These are phyloP conservation scores for Aplochiton taeniatus DNA, from an alignment of 2,797 vertebrate genomes.

Conservation along the genomic window DNA sequence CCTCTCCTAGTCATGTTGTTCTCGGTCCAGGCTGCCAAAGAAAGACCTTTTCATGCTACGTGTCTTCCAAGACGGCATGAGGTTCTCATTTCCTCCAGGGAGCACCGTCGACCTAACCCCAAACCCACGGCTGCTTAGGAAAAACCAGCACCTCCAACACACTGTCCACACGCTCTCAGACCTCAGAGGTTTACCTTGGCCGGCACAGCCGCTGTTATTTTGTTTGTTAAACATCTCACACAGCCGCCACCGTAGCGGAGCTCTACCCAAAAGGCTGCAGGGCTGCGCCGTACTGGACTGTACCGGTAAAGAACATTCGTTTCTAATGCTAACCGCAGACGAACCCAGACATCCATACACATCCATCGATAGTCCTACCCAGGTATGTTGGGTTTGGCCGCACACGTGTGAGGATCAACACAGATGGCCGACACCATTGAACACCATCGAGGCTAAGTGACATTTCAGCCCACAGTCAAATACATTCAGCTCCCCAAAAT, in stretches of 20 bases:
- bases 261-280: too few species aligned
- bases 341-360: too few species aligned
- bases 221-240: constrained; percentile 20
- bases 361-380: too few species aligned
- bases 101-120: constrained; percentile 32
- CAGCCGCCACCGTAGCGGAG: background rate
- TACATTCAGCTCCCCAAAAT: constrained; percentile 17
- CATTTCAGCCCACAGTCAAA: constrained; percentile 44
- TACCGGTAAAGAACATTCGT: too few species aligned
- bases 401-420: constrained; percentile 33
- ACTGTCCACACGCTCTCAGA: constrained; percentile 25
- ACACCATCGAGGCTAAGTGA: constrained; percentile 40
- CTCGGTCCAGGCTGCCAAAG: constrained; percentile 36
- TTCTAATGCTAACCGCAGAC: too few species aligned
- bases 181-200: constrained; percentile 58
- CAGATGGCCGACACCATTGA: constrained; percentile 45
- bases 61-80: constrained; percentile 48
- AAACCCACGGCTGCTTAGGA: constrained; percentile 32
- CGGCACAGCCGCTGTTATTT: constrained; percentile 23
- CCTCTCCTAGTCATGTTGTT: constrained; percentile 22
- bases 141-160: constrained; percentile 37
- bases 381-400: too few species aligned
- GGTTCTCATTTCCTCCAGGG: constrained; percentile 55
- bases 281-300: too few species aligned
- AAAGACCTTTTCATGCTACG: constrained; percentile 48